Evolutionary conservation across 2,113 vertebrate genomes (phyloP).

Genomic region (Elgaria multicarinata): DNA sequence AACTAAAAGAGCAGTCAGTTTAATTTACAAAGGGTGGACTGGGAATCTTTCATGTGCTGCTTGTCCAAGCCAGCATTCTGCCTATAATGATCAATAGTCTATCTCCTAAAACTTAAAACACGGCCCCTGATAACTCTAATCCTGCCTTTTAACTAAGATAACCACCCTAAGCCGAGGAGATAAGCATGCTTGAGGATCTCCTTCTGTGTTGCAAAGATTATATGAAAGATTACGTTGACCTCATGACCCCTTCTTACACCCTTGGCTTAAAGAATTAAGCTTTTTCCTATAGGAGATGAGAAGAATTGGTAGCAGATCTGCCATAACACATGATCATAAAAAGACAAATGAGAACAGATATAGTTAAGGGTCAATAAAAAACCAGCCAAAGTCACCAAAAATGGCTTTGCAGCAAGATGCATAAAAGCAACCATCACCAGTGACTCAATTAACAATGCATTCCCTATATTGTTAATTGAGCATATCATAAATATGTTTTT

Average conservation of each 20-base stretch:
- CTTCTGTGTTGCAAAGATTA: constrained; percentile 61
- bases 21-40: constrained; percentile 25
- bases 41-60: constrained; percentile 35
- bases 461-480: background rate
- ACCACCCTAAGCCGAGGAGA: constrained; percentile 43
- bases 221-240: constrained; percentile 68
- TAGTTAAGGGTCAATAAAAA: constrained; percentile 15
- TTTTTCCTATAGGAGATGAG: constrained; percentile 36
- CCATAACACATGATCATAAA: constrained; percentile 10
- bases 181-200: constrained; percentile 53
- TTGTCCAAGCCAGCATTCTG: constrained; percentile 37
- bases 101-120: constrained; percentile 51
- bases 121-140: constrained; percentile 59
- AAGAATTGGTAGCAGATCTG: constrained; percentile 23
- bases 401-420: background rate
- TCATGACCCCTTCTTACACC: constrained; percentile 54
- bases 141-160: constrained; percentile 63
- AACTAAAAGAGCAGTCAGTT: constrained; percentile 29
- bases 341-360: constrained; percentile 21
- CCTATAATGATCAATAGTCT: constrained; percentile 45
- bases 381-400: background rate
- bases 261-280: constrained; percentile 46
- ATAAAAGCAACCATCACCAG: background rate
- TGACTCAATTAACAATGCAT: background rate
- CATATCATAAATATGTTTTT: background rate